These are phyloP conservation scores for Pygoscelis adeliae DNA, from an alignment of 2,113 vertebrate species.

Conservation along the genomic window DNA sequence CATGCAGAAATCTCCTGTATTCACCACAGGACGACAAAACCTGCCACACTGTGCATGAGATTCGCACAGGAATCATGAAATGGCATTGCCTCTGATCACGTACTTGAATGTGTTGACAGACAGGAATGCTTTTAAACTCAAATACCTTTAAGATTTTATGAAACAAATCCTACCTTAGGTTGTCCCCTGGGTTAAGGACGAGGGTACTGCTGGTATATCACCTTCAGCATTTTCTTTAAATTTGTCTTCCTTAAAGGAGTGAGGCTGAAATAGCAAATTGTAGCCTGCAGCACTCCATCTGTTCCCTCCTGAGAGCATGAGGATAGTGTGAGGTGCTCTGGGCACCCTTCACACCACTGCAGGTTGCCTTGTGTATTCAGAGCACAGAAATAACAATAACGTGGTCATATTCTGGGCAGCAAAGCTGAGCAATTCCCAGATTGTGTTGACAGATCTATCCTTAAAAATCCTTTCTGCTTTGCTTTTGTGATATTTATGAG, in stretches of 20 bases:
- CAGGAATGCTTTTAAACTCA: neutral
- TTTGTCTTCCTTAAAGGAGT: neutral
- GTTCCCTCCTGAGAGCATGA: neutral
- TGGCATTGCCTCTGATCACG: neutral
- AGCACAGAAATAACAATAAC: neutral
- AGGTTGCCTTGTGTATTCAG: neutral
- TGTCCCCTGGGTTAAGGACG: neutral
- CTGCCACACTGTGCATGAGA: neutral
- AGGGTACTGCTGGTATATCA: neutral
- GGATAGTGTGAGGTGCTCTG: neutral
- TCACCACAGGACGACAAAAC: neutral
- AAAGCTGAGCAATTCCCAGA: neutral
- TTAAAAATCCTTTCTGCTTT: slow-evolving; percentile 1
- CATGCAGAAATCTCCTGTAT: neutral
- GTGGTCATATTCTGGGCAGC: neutral
- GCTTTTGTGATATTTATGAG: neutral
- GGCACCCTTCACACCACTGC: neutral
- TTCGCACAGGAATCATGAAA: neutral
- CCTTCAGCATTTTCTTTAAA: neutral
- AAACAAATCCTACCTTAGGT: neutral
- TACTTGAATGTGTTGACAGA: neutral
- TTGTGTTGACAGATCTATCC: neutral
- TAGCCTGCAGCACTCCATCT: slow-evolving; percentile 29
- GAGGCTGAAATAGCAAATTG: neutral
- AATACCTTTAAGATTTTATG: neutral